Evolutionary conservation across 2,113 vertebrate genomes (phyloP).

Genomic region (Sus scrofa): T2T-Sscrofa CM000827.6:43134001-43134500

Average conservation of each 20-base stretch:
- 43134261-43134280: not conserved
- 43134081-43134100: not conserved
- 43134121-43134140: constrained; percentile 19
- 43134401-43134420: not conserved
- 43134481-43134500: not conserved
- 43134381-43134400: not conserved
- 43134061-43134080: not conserved
- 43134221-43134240: not conserved
- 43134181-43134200: not conserved
- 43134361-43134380: not conserved
- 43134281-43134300: too few relatives aligned
- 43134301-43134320: not conserved
- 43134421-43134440: not conserved
- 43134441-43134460: not conserved
- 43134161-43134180: not conserved
- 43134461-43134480: not conserved
- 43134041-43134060: constrained; percentile 15
- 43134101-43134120: not conserved
- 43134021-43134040: not conserved
- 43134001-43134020: not conserved
- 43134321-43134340: not conserved
- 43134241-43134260: not conserved
- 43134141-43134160: not conserved
- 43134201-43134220: not conserved
- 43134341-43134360: not conserved